Conservation (phyloP, 2,113 vertebrate genomes). For the Entosphenus tridentatus region DNA sequence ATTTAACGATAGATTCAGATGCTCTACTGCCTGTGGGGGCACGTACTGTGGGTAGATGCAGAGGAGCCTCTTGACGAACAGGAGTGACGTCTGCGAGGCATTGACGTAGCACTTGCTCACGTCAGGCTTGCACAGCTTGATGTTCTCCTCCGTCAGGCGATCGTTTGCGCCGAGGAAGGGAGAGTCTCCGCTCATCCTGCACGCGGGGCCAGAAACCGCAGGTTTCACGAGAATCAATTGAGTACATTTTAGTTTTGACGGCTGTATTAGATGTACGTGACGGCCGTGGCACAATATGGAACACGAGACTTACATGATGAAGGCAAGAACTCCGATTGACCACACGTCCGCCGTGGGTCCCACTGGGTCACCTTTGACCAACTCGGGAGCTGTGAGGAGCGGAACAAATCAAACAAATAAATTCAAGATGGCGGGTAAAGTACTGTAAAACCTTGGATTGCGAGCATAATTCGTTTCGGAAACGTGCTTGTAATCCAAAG, state of each 20-base stretch:
- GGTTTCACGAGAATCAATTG: too few relatives aligned
- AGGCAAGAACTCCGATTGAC: constrained; percentile 60
- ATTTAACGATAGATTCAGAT: too few relatives aligned
- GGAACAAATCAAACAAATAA: constrained; percentile 7
- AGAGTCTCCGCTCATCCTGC: constrained; percentile 67
- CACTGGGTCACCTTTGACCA: constrained; percentile 80
- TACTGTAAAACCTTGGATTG: too few relatives aligned
- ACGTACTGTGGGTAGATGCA: constrained; percentile 76
- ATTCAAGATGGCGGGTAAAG: too few relatives aligned
- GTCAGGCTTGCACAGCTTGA: constrained; percentile 68
- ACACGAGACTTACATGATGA: constrained; percentile 63
- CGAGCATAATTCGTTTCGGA: too few relatives aligned
- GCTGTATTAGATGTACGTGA: too few relatives aligned
- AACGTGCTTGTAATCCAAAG: too few relatives aligned
- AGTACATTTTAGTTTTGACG: too few relatives aligned
- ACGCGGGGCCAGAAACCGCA: constrained; percentile 6
- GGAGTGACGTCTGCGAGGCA: constrained; percentile 75
- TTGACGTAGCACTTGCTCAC: constrained; percentile 84
- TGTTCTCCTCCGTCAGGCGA: constrained; percentile 56
- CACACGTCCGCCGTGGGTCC: constrained; percentile 86
- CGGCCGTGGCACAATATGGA: too few relatives aligned
- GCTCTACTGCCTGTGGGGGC: background rate
- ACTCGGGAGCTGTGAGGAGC: constrained; percentile 51
- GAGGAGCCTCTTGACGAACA: constrained; percentile 82
- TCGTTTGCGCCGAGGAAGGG: constrained; percentile 59